Evolutionary conservation across 2,113 vertebrate species (phyloP).

Genomic region (Indri indri): DNA sequence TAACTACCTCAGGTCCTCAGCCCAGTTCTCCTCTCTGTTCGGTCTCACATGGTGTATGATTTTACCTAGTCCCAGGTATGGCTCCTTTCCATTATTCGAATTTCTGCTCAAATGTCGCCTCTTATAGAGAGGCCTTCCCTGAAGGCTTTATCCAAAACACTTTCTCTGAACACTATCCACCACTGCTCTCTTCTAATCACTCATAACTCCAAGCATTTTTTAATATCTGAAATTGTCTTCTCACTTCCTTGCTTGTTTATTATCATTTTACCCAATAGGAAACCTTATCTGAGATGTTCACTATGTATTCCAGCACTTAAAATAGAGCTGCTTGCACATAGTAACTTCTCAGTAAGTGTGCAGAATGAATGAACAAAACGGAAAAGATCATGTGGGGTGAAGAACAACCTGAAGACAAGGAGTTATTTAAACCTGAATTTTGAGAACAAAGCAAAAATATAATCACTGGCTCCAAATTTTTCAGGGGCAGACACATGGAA

Average conservation of each 20-base stretch:
- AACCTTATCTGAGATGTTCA: neutral
- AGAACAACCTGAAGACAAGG: neutral
- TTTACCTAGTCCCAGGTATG: no score
- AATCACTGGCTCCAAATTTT: neutral
- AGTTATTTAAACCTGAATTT: neutral
- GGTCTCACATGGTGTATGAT: neutral
- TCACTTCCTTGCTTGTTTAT: neutral
- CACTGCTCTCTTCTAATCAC: neutral
- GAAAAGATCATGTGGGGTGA: neutral
- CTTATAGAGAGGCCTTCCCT: neutral
- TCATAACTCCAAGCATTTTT: neutral
- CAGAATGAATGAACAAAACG: neutral
- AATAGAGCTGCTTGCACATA: neutral
- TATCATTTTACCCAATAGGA: neutral
- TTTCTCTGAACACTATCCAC: neutral
- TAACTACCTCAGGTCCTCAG: neutral
- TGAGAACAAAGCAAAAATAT: neutral
- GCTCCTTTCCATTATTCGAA: neutral
- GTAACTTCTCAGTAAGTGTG: neutral
- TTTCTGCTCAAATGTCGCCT: neutral
- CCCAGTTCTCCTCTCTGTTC: neutral
- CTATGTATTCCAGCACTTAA: neutral
- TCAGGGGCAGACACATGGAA: neutral
- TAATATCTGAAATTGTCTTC: neutral
- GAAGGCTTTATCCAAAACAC: neutral